Base-by-base conservation (phyloP, 35 echinoderm and acorn worm genomes). In the Hemicentrotus pulcherrimus region DNA sequence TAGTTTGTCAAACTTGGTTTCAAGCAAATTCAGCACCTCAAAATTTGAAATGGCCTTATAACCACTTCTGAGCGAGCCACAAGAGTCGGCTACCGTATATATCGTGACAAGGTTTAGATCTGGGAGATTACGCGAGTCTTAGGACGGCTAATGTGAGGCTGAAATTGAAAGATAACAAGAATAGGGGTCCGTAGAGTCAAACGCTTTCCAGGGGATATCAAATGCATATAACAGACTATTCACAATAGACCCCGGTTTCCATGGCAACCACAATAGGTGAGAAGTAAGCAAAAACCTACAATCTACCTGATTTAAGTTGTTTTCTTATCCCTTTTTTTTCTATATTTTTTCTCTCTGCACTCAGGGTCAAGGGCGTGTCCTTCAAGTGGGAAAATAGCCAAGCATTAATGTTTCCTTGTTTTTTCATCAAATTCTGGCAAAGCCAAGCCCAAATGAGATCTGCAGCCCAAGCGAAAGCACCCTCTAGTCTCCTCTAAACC, bases 341-440 rank as follows among this genome's bases (percentile, higher is more conserved):
- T 4, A 19, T 70, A 0, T 19, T 28, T 78, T 28, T 78, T 22
- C 24, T 18, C 65, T 78, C 65, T 28, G 65, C 24, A 28, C n/a
- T 78, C 65, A 78, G 65, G 65, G 65, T 78, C 65, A 78, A 78
- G 65, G 65, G 22, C 65, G 19, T 78, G 65, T 78, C 24, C 24
- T 78, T 78, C 65, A 8, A 78, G 19, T 22, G 28, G 65, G 22
- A 78, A n/a, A 30, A 78, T 22, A 78, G 65, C 28, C 65, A 28
- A 78, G 65, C 65, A 78, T 78, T 78, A 78, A 78, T 78, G 65
- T 78, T 78, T 78, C 65, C 65, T 78, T 78, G 65, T 78, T 78
- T 78, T 78, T 78, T 18, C 65, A 78, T 78, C 65, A n/a, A 78
- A 78, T 78, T 78, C 65, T 78, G 65, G 65, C 65, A 78, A 78